Evolutionary conservation across 1,140 invertebrate species (phyloP).

Genomic region (Aphaenogaster floridana): DNA sequence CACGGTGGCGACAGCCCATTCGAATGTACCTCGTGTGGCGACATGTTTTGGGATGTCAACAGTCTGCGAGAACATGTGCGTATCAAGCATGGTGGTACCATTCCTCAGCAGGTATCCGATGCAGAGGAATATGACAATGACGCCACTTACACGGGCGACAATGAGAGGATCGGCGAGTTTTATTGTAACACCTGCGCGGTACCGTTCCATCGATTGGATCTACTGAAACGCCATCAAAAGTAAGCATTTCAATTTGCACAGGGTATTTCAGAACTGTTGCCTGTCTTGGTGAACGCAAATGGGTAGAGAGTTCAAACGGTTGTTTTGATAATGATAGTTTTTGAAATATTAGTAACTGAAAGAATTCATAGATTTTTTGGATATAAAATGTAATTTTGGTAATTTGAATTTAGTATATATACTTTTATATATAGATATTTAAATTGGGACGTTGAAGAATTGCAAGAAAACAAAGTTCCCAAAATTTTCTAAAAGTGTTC

Average conservation of each 20-base stretch:
- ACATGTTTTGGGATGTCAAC: constrained; percentile 92
- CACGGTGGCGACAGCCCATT: constrained; percentile 92
- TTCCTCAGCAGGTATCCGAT: constrained; percentile 79
- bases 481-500: neutral
- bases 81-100: constrained; percentile 86
- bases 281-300: neutral
- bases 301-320: neutral
- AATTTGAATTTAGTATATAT: neutral
- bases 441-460: neutral
- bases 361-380: neutral
- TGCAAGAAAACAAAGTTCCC: neutral
- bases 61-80: constrained; percentile 90
- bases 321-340: neutral
- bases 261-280: neutral
- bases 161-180: constrained; percentile 90
- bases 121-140: constrained; percentile 87
- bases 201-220: constrained; percentile 91
- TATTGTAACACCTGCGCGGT: constrained; percentile 92
- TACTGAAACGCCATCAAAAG: constrained; percentile 91
- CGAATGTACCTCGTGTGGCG: constrained; percentile 92
- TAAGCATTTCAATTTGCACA: constrained; percentile 68
- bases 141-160: constrained; percentile 88
- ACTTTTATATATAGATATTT: neutral
- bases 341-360: neutral
- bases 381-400: neutral